These are phyloP conservation scores for Drosophila meridiana DNA, from an alignment of 2,888 invertebrate genomes.

Conservation along the genomic window DNA sequence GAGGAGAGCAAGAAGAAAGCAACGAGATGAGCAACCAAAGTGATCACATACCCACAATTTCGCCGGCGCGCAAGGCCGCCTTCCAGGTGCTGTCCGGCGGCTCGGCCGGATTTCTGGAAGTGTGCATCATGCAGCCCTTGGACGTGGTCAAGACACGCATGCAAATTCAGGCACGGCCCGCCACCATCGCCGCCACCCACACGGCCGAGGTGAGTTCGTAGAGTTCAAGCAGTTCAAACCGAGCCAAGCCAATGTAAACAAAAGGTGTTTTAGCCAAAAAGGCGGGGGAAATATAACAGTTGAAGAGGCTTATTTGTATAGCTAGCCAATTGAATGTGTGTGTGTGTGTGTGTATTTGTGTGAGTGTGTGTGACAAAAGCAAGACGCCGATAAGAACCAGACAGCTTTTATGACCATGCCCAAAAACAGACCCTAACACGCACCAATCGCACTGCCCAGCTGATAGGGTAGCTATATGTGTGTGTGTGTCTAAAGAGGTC, in stretches of 20 bases:
- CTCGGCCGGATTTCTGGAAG: constrained; percentile 96
- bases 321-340: not conserved
- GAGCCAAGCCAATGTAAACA: constrained; percentile 11
- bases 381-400: constrained; percentile 14
- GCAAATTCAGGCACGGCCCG: constrained; percentile 88
- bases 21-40: constrained; percentile 4
- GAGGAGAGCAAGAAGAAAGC: not conserved
- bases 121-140: constrained; percentile 97
- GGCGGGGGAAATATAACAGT: not conserved
- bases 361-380: not conserved
- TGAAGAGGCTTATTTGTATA: not conserved
- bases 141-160: constrained; percentile 97
- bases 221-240: not conserved
- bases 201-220: constrained; percentile 71
- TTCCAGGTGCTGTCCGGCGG: constrained; percentile 89
- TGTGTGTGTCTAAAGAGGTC: constrained; percentile 38
- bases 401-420: constrained; percentile 18
- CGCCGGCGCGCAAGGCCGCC: constrained; percentile 76
- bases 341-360: not conserved
- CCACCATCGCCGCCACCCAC: not conserved
- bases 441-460: constrained; percentile 2
- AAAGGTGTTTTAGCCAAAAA: constrained; percentile 5
- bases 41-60: constrained; percentile 56
- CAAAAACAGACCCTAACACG: not conserved
- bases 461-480: constrained; percentile 11